Evolutionary conservation across 2,797 vertebrate genomes (phyloP).

Genomic region (Microcaecilia unicolor): DNA sequence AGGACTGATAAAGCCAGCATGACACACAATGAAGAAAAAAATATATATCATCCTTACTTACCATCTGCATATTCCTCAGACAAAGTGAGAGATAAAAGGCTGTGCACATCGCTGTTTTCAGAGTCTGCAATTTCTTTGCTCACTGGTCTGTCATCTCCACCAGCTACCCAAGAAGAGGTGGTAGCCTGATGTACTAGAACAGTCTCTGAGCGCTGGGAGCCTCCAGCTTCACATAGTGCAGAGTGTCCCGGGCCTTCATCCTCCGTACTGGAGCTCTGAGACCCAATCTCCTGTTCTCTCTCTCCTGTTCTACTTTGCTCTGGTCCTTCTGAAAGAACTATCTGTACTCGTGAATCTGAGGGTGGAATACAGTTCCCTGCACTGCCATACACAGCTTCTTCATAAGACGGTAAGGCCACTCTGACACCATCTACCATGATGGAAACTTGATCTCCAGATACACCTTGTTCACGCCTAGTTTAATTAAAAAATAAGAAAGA

Average conservation of each 20-base stretch:
- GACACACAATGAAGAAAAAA: no score
- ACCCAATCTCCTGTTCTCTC: conserved; percentile 30
- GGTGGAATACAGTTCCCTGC: conserved; percentile 57
- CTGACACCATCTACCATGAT: conserved; percentile 94
- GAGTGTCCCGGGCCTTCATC: conserved; percentile 61
- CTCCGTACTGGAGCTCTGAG: conserved; percentile 40
- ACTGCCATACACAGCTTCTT: conserved; percentile 85
- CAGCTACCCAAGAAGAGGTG: conserved; percentile 56
- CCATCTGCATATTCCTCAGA: conserved; percentile 86
- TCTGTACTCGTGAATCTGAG: conserved; percentile 74
- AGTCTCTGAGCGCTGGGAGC: conserved; percentile 73
- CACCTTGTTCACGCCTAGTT: conserved; percentile 75
- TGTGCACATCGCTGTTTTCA: conserved; percentile 76
- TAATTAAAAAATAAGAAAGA: background rate
- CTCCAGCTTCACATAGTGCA: conserved; percentile 59
- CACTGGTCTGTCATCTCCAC: conserved; percentile 50
- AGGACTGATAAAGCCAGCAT: no score
- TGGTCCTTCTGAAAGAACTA: conserved; percentile 74
- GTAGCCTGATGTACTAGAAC: conserved; percentile 74
- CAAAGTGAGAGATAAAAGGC: conserved; percentile 75
- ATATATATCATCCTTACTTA: no score
- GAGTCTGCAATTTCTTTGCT: conserved; percentile 63
- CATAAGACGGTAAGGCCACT: conserved; percentile 85
- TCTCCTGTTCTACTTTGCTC: conserved; percentile 32
- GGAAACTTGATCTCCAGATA: conserved; percentile 82